Conservation (phyloP, 2,113 vertebrate genomes). For the Callionymus lyra region DNA sequence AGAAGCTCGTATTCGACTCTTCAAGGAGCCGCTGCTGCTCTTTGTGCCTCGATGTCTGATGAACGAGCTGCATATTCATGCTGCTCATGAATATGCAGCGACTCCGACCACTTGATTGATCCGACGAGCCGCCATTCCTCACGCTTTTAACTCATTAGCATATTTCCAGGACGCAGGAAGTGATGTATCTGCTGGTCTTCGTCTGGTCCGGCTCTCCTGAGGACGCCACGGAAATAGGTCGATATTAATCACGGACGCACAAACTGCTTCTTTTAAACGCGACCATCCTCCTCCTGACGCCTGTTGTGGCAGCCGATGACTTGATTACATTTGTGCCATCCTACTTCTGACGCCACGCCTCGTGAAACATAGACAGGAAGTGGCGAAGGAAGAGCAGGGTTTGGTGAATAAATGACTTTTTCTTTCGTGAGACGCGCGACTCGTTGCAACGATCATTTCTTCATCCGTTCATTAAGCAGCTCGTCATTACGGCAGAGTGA, state of each 20-base stretch:
- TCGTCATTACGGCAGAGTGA: slow-evolving; percentile 39
- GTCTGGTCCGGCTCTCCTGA: slow-evolving; percentile 34
- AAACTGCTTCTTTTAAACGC: too few relatives aligned
- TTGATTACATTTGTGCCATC: too few relatives aligned
- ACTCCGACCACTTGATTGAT: slow-evolving; percentile 64
- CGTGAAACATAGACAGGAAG: too few relatives aligned
- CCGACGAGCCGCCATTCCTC: slow-evolving; percentile 67
- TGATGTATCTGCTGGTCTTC: slow-evolving; percentile 51
- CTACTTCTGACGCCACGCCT: too few relatives aligned
- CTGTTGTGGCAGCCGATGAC: too few relatives aligned
- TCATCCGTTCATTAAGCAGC: slow-evolving; percentile 63
- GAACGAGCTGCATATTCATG: slow-evolving; percentile 65
- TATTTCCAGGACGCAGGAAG: slow-evolving; percentile 58
- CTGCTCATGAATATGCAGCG: slow-evolving; percentile 67
- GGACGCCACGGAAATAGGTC: slow-evolving; percentile 19
- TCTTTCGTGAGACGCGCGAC: slow-evolving; percentile 34
- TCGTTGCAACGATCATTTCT: slow-evolving; percentile 60
- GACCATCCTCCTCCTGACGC: too few relatives aligned
- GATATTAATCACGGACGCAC: too few relatives aligned
- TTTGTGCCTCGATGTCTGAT: slow-evolving; percentile 63
- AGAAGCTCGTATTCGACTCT: too few relatives aligned
- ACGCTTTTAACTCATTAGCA: slow-evolving; percentile 64
- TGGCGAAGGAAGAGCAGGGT: slow-evolving; percentile 2
- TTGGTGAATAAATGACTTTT: too few relatives aligned
- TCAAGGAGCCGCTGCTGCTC: too few relatives aligned